Evolutionary conservation across 2,888 invertebrate species (phyloP), one percentile per base, ranked within the genome.

Genomic region (Hydropsyche betteni): DNA sequence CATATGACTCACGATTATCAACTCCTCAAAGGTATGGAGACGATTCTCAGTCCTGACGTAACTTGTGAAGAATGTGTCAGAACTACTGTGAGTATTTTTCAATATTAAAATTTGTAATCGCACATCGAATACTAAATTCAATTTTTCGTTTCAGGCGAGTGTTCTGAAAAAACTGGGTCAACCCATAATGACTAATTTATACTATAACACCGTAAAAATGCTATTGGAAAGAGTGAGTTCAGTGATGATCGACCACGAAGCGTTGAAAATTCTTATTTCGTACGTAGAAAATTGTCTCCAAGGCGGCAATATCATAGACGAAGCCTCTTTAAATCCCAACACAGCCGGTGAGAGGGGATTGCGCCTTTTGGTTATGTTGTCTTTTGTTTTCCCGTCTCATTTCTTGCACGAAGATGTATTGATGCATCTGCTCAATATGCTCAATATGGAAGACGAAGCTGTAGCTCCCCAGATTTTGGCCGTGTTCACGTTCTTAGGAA

Each of bases 181-280:
- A 81, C 97, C 97, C 0, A 93, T 96, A 3, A 97, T 97, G 93
- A 96, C 97, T 2, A 97, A 98, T 85, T 86, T 96, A 51, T 96
- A 98, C 84, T 98, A 98, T 87, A 97, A 96, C 84, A 97, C 96
- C 0, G 94, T 98, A 55, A 98, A 98, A 87, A 96, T 96, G 91
- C 85, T 99, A 68, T 86, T 99, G 75, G 98, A 98, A 85, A 90
- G 98, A 76, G 94, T 97, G 12, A 97, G 97, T 79, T 97, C 97
- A 0, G 97, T 99, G 5, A 96, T 98, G 94, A 94, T 99, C 10
- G 99, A 99, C 84, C 93, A 93, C 81, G 93, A 94, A 79, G 94
- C 97, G 0, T 89, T 98, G 80, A 90, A 92, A 79, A 91, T 94
- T 82, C 85, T 92, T 33, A 89, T 91, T 10, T 85, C 87, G 74